Percentiles rank a stretch among this genome's conserved stretches.
These are phyloP conservation scores for Premnoplex brunnescens DNA, from an alignment of 2,797 vertebrate species.

Conservation along the genomic window DNA sequence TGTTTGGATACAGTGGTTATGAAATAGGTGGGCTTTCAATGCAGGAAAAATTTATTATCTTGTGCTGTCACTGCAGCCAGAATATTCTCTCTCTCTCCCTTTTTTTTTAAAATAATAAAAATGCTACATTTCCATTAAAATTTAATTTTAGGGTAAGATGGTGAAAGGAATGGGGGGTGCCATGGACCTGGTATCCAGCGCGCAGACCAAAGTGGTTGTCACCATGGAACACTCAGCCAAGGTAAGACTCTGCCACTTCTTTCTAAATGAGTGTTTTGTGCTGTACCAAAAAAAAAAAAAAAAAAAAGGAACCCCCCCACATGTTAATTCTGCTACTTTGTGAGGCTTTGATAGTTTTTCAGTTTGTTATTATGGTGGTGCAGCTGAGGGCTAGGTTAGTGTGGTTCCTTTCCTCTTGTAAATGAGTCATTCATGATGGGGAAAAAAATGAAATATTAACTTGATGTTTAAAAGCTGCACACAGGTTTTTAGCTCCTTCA, in stretches of 20 bases:
- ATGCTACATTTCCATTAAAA: neutral
- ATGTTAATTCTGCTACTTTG: neutral
- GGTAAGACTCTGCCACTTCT: constrained; percentile 67
- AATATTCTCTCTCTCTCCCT: neutral
- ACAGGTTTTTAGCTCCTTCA: neutral
- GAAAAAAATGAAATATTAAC: neutral
- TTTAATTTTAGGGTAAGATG: constrained; percentile 90
- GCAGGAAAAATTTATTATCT: neutral
- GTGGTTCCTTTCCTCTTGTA: neutral
- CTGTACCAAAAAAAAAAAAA: neutral
- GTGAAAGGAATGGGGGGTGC: constrained; percentile 99
- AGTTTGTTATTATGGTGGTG: neutral
- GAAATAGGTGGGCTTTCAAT: neutral
- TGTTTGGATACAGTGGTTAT: neutral
- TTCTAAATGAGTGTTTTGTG: neutral
- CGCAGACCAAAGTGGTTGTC: constrained; percentile 95
- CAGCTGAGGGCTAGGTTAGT: neutral
- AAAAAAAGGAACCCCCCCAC: neutral
- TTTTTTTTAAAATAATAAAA: neutral
- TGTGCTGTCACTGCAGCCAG: neutral
- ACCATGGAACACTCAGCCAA: constrained; percentile 99
- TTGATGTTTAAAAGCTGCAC: neutral
- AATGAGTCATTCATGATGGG: neutral
- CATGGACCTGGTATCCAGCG: constrained; percentile 96
- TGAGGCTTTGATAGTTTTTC: neutral